phyloP scores from a whole-genome alignment of 2,113 vertebrate genomes.

The Physeter macrocephalus region DNA sequence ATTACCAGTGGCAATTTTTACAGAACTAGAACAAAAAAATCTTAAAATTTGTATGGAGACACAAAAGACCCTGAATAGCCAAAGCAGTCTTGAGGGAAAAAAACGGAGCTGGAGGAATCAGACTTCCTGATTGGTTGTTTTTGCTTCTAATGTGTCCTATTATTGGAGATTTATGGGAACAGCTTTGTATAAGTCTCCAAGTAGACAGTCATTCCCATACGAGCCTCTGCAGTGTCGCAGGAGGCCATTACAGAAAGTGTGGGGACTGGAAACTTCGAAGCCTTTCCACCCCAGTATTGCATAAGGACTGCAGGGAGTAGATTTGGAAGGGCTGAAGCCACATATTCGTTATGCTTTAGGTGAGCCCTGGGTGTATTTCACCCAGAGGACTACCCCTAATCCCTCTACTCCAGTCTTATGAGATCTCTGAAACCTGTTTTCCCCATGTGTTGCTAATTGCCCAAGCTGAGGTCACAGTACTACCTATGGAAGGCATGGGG shows the following conservation, averaged over 20 bases:
- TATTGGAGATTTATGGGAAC: background rate
- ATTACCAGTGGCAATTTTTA: no score
- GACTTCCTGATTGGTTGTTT: no score
- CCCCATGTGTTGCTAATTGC: background rate
- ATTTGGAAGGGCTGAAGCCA: background rate
- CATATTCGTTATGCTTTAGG: background rate
- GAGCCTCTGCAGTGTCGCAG: background rate
- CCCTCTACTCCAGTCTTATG: background rate
- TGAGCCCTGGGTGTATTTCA: background rate
- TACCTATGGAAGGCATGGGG: background rate
- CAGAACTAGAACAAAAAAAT: no score
- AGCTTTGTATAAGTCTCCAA: background rate
- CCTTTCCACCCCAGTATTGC: background rate
- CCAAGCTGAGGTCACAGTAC: background rate
- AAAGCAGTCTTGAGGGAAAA: no score
- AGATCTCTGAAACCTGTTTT: conserved; percentile 21
- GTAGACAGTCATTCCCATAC: background rate
- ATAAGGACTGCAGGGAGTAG: background rate
- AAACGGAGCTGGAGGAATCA: no score
- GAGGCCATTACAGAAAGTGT: background rate
- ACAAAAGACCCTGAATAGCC: no score
- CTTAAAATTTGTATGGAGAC: no score
- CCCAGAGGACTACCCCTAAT: background rate
- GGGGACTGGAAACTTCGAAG: background rate
- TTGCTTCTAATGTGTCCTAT: background rate